Evolutionary conservation across 2,113 vertebrate species (phyloP).

Genomic region (Psittacula cyanocephala): DNA sequence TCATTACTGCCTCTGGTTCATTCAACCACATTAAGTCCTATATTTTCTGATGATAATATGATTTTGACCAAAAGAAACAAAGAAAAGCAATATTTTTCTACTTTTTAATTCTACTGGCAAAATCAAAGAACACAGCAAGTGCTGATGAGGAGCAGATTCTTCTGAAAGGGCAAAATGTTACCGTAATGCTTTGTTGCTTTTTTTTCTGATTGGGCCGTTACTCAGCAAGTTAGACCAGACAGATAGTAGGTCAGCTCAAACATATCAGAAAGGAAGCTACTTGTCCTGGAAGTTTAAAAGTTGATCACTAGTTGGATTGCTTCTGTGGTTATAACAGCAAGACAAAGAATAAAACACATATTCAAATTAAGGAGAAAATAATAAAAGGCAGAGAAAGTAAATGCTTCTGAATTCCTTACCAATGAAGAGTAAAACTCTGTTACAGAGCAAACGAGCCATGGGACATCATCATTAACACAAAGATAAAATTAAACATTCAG

Average conservation of each 20-base stretch:
- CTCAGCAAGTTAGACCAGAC: not conserved
- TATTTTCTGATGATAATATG: not conserved
- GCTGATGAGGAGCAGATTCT: not conserved
- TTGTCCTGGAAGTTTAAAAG: not conserved
- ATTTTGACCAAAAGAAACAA: not conserved
- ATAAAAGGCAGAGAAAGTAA: not conserved
- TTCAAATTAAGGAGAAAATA: not conserved
- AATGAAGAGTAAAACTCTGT: not conserved
- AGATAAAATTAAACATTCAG: not conserved
- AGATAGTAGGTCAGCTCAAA: not conserved
- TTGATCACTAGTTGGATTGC: not conserved
- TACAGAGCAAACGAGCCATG: not conserved
- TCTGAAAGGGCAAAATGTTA: not conserved
- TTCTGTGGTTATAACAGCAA: not conserved
- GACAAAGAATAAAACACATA: not conserved
- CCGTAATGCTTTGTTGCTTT: not conserved
- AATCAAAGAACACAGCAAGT: not conserved
- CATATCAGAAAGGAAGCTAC: accelerated
- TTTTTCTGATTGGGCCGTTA: not conserved
- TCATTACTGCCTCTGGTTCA: not conserved
- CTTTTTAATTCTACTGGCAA: not conserved
- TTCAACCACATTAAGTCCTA: not conserved
- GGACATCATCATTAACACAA: not conserved
- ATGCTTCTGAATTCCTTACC: not conserved
- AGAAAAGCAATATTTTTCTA: not conserved